Conservation (phyloP, 2,797 vertebrate species). For the Rhinichthys osculus region DNA sequence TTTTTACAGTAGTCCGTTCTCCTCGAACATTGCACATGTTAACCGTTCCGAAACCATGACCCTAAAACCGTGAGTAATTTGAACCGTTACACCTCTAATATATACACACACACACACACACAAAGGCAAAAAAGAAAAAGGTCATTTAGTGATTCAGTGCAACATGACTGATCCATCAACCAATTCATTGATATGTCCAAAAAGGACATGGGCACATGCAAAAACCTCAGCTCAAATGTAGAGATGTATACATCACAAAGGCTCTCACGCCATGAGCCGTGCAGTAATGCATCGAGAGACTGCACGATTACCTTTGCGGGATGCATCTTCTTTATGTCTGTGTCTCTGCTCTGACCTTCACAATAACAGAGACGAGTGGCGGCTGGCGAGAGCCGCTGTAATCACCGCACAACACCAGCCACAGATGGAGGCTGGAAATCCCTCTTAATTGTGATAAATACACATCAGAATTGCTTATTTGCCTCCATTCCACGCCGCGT, state of each 20-base stretch:
- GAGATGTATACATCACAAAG: constrained; percentile 55
- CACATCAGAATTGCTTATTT: constrained; percentile 57
- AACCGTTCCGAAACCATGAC: no score
- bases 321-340: constrained; percentile 68
- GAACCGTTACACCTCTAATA: no score
- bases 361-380: constrained; percentile 62
- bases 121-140: neutral
- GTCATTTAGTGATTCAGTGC: constrained; percentile 2
- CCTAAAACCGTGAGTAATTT: no score
- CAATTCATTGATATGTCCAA: constrained; percentile 44
- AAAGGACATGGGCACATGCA: constrained; percentile 42
- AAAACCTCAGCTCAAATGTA: constrained; percentile 52
- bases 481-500: constrained; percentile 42
- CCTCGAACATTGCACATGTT: no score
- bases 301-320: constrained; percentile 65
- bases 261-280: constrained; percentile 52
- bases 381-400: constrained; percentile 57
- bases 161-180: constrained; percentile 55
- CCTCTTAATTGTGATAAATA: constrained; percentile 66
- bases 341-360: constrained; percentile 70
- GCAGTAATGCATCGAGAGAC: constrained; percentile 59
- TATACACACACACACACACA: neutral
- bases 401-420: constrained; percentile 62
- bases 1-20: no score
- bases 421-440: constrained; percentile 62